Base-by-base conservation (phyloP, 2,888 invertebrate species). In the Limnephilus rhombicus region DNA sequence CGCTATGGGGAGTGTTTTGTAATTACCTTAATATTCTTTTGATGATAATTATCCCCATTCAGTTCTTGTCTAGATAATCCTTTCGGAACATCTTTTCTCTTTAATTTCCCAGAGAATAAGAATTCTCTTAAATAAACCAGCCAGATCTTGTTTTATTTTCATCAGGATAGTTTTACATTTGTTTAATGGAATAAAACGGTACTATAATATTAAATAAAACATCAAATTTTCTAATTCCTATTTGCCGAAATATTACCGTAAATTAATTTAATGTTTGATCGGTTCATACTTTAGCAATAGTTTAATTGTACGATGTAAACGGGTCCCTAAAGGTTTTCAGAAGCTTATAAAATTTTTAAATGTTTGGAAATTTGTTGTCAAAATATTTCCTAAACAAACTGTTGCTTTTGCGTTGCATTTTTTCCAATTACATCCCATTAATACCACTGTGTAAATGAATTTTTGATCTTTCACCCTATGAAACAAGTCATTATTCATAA, bases 21-120 rank as follows among this genome's bases (percentile, higher is more conserved):
- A 93, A 93, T 92, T 92, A 93, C 92, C 93, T 92, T 93, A 93
- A 93, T 91, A 90, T 92, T 92, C 91, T 93, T 93, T 93, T 93
- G 91, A 92, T 91, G 93, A 93, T 93, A 93, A 93, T 93, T 93
- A 92, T 90, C 90, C 92, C 92, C 92, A 89, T 92, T 93, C 92
- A 90, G 91, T 90, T 89, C 90, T 86, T 85, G 93, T 93, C 90
- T 41, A 90, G 93, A 89, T 93, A 93, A 93, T 93, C 93, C 93
- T 91, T 90, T 90, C 80, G 18, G 31, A 29, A 37, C 34, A 80
- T 80, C 81, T 80, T 82, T 91, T 89, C 49, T 13, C 31, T 18
- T 90, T 45, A 90, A 86, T 85, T 89, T 68, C 45, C n/a, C 31
- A 53, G 13, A 31, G 89, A 31, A 45, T 41, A 85, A 24, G 34